phyloP scores from a whole-genome alignment of 2,888 invertebrate genomes.

The Thalpophila matura region DNA sequence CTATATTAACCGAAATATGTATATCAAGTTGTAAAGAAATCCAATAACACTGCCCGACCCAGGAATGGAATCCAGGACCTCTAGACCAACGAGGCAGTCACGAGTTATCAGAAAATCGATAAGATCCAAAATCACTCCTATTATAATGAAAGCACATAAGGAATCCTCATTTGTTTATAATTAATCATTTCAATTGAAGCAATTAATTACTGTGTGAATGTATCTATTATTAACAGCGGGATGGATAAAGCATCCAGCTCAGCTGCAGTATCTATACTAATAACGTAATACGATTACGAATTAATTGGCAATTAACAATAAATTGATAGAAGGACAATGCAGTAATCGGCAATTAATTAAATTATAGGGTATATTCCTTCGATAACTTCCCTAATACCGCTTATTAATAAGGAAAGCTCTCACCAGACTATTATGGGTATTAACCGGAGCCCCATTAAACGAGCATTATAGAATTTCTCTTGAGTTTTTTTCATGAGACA shows the following conservation, averaged over 20 bases:
- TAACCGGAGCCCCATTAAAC: not conserved
- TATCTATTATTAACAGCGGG: conserved; percentile 5
- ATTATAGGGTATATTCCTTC: not conserved
- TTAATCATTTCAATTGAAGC: not conserved
- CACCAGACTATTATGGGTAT: not conserved
- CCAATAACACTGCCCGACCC: no score
- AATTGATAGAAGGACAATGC: conserved; percentile 13
- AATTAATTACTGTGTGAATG: not conserved
- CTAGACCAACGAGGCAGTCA: no score
- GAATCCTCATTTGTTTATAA: not conserved
- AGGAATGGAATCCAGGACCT: no score
- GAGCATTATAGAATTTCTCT: no score
- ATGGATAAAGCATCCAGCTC: not conserved
- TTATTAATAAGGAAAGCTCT: not conserved
- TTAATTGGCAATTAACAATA: conserved; percentile 22
- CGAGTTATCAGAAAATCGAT: no score
- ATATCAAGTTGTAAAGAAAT: no score
- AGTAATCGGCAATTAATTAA: not conserved
- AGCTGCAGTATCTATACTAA: not conserved
- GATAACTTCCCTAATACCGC: not conserved
- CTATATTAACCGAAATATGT: no score
- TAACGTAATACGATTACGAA: conserved; percentile 27
- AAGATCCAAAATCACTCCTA: not conserved
- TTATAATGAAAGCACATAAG: not conserved
- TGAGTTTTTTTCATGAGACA: no score